Percentiles rank a stretch among this genome's conserved stretches.
Conservation (phyloP, 2,113 vertebrate genomes). For the Pao palembangensis region DNA sequence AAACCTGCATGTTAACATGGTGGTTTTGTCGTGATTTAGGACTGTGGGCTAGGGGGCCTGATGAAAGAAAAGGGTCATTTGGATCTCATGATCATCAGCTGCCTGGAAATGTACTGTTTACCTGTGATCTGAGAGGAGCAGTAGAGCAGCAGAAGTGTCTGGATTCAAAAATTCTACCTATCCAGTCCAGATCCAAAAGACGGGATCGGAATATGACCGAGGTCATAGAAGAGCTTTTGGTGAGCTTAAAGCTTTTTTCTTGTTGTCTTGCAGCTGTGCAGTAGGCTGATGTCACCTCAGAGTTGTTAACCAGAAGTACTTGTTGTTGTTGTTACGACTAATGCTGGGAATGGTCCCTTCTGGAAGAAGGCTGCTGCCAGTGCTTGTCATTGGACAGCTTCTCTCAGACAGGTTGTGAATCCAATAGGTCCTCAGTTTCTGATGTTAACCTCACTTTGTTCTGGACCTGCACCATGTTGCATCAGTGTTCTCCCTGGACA, state of each 20-base stretch:
- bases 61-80: conserved; percentile 85
- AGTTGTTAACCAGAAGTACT: too few relatives aligned
- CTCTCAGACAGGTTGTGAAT: too few relatives aligned
- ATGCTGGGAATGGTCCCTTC: too few relatives aligned
- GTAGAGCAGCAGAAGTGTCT: conserved; percentile 66
- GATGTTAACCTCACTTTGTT: too few relatives aligned
- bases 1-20: background rate
- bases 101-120: conserved; percentile 86
- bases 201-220: conserved; percentile 84
- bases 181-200: conserved; percentile 75
- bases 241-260: conserved; percentile 55
- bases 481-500: too few relatives aligned
- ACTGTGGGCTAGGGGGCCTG: conserved; percentile 83
- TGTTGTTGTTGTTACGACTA: too few relatives aligned
- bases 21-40: conserved; percentile 56
- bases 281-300: too few relatives aligned
- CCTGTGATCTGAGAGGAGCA: conserved; percentile 78
- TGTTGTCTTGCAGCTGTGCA: background rate
- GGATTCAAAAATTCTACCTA: conserved; percentile 56
- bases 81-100: conserved; percentile 87
- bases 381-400: too few relatives aligned
- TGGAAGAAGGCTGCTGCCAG: too few relatives aligned
- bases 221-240: conserved; percentile 80
- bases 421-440: too few relatives aligned
- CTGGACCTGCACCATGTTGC: too few relatives aligned